A percentile compares a stretch with the other conserved stretches of the same genome.
These are phyloP conservation scores for Rhimphoctona megacephalus DNA, from an alignment of 2,888 invertebrate genomes.

Conservation along the genomic window DNA sequence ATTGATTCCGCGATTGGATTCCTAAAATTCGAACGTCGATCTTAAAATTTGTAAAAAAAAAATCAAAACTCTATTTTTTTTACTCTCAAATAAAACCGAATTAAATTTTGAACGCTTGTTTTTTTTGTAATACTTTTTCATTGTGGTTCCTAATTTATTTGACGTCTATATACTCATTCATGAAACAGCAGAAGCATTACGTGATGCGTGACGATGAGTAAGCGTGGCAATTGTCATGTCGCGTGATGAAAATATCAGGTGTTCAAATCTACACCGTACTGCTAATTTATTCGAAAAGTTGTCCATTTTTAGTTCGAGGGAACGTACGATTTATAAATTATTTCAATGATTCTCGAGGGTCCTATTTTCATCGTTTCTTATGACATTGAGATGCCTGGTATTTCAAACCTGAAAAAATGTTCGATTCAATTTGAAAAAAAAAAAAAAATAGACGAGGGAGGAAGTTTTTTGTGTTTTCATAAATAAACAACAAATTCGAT, in stretches of 20 bases:
- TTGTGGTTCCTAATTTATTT: background rate
- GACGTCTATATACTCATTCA: constrained; percentile 4
- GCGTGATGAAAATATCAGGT: constrained; percentile 45
- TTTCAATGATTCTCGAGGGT: background rate
- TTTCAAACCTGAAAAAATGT: background rate
- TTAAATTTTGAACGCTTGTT: background rate
- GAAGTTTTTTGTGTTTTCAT: constrained; percentile 1
- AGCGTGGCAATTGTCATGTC: constrained; percentile 6
- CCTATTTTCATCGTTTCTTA: constrained; percentile 11
- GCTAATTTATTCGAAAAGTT: constrained; percentile 36
- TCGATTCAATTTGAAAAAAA: background rate
- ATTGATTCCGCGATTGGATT: background rate
- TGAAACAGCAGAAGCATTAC: constrained; percentile 11
- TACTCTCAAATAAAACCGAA: background rate
- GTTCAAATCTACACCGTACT: constrained; percentile 37
- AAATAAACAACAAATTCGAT: constrained; percentile 30
- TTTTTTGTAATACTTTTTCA: background rate
- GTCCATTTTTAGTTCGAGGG: constrained; percentile 1
- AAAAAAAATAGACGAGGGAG: background rate
- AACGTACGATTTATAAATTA: constrained; percentile 18
- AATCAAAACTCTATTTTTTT: background rate
- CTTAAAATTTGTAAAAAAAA: background rate
- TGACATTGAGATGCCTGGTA: background rate
- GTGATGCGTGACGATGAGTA: constrained; percentile 47
- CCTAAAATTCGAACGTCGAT: background rate